phyloP scores from a whole-genome alignment of 2,888 invertebrate species.

The Pachymerium ferrugineum region DNA sequence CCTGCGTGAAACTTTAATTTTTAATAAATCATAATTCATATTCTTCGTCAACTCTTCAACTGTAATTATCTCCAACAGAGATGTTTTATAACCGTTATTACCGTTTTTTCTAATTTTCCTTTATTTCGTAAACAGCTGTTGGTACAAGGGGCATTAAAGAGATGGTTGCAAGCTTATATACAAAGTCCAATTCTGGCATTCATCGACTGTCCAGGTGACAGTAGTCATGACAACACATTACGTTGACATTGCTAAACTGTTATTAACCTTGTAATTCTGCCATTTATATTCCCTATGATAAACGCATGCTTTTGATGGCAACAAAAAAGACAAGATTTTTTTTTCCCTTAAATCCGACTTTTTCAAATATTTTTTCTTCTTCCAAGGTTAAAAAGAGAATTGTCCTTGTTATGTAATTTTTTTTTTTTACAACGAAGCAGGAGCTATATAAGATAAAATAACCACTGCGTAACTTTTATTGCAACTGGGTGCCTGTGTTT shows the following conservation, averaged over 20 bases:
- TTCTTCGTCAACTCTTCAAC: too few species aligned
- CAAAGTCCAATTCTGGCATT: too few species aligned
- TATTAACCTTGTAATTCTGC: background rate
- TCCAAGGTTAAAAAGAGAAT: background rate
- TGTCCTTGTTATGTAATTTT: background rate
- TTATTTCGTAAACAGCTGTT: background rate
- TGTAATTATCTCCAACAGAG: background rate
- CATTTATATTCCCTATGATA: background rate
- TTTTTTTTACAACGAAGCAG: background rate
- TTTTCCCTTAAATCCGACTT: background rate
- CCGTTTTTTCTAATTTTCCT: background rate
- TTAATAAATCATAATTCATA: too few species aligned
- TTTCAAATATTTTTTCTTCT: background rate
- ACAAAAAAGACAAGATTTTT: background rate
- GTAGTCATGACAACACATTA: background rate
- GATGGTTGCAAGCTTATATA: too few species aligned
- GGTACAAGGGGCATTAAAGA: background rate
- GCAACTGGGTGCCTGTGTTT: background rate
- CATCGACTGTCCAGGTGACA: background rate
- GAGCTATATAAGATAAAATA: slow-evolving; percentile 1
- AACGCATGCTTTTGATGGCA: background rate
- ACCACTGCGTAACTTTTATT: background rate
- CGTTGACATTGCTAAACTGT: background rate
- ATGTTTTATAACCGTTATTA: too few species aligned
- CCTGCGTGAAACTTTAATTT: too few species aligned